These are phyloP conservation scores for Microcebus griseorufus DNA, from an alignment of 2,113 vertebrate genomes.

Conservation along the genomic window DNA sequence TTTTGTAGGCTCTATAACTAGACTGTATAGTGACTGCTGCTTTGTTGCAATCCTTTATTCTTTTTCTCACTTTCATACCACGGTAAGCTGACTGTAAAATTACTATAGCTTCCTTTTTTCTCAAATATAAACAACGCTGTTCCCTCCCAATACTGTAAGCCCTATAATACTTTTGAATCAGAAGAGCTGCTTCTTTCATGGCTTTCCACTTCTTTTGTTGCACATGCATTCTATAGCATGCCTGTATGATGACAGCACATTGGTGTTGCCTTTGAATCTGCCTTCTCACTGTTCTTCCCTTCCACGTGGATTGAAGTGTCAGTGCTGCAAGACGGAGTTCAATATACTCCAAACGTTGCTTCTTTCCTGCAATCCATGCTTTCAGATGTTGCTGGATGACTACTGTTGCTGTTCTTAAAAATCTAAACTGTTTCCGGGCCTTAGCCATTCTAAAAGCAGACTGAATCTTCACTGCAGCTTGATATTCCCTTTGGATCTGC, in stretches of 20 bases:
- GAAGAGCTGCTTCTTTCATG: constrained; percentile 80
- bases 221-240: constrained; percentile 86
- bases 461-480: constrained; percentile 89
- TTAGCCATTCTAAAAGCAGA: constrained; percentile 84
- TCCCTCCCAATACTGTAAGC: constrained; percentile 78
- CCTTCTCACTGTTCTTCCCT: constrained; percentile 84
- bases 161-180: constrained; percentile 88
- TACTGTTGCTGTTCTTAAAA: constrained; percentile 75
- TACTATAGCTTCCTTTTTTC: constrained; percentile 79
- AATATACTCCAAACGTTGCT: constrained; percentile 76
- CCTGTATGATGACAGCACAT: constrained; percentile 88
- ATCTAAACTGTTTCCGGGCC: constrained; percentile 80
- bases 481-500: constrained; percentile 70
- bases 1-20: constrained; percentile 82
- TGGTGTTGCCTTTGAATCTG: constrained; percentile 74
- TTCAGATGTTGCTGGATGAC: constrained; percentile 87
- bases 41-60: constrained; percentile 72
- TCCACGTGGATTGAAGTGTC: constrained; percentile 90
- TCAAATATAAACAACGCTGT: constrained; percentile 77
- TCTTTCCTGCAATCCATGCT: constrained; percentile 80
- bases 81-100: constrained; percentile 89
- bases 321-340: constrained; percentile 74
- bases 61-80: constrained; percentile 84
- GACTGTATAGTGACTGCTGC: constrained; percentile 89
- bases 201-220: constrained; percentile 80